Conservation (phyloP, 2,888 invertebrate genomes). For the Yponomeuta malinellus region DNA sequence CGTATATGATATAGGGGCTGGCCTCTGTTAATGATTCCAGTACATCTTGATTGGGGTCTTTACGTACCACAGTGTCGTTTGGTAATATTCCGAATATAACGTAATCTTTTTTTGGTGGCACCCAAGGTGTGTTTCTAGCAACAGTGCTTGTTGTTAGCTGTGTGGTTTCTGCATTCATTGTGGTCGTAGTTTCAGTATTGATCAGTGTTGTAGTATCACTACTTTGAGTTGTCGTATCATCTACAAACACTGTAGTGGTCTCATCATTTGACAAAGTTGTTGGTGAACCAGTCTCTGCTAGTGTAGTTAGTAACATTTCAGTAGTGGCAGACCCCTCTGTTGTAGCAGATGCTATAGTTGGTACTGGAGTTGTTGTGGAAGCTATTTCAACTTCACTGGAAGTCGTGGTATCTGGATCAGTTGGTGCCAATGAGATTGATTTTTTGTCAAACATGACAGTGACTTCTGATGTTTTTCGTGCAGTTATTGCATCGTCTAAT, state of each 20-base stretch:
- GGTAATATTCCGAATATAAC: conserved; percentile 85
- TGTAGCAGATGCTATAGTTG: conserved; percentile 30
- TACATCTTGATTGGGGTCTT: conserved; percentile 80
- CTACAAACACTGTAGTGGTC: background rate
- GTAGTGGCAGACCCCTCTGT: conserved; percentile 28
- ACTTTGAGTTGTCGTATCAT: conserved; percentile 3
- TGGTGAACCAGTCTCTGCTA: background rate
- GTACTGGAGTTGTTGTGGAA: conserved; percentile 19
- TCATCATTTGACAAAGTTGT: conserved; percentile 8
- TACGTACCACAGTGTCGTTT: conserved; percentile 86
- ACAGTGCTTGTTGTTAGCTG: conserved; percentile 25
- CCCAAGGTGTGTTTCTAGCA: conserved; percentile 25
- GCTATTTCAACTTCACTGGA: background rate
- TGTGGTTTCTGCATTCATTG: conserved; percentile 26
- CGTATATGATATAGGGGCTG: conserved; percentile 83
- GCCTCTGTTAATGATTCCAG: conserved; percentile 81
- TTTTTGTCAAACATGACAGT: background rate
- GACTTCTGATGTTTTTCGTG: background rate
- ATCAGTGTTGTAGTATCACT: conserved; percentile 29
- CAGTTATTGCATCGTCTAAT: conserved; percentile 1
- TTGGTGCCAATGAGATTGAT: conserved; percentile 17
- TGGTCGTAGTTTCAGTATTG: conserved; percentile 25
- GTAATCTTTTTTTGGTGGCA: conserved; percentile 79
- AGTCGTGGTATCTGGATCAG: background rate
- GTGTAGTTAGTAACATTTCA: background rate